phyloP scores from a whole-genome alignment of 2,113 vertebrate genomes.

The Saccopteryx bilineata region DNA sequence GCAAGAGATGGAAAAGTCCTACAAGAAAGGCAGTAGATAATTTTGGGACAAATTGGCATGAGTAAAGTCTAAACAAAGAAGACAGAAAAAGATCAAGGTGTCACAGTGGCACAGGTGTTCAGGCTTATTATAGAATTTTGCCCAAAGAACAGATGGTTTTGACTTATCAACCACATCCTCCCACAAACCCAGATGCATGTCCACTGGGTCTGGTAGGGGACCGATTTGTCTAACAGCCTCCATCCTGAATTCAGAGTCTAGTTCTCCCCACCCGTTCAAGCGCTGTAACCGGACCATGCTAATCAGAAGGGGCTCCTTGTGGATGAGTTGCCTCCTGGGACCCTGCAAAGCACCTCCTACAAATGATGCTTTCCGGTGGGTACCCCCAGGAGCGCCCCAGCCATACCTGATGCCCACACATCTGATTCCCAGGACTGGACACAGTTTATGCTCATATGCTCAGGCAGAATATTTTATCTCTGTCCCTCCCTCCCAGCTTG shows the following conservation, averaged over 20 bases:
- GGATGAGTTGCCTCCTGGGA: not conserved
- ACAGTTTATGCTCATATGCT: not conserved
- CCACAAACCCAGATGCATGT: not conserved
- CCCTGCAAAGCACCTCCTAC: not conserved
- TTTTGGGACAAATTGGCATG: not conserved
- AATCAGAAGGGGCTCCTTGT: not conserved
- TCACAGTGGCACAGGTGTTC: not conserved
- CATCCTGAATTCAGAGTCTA: not conserved
- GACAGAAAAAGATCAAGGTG: not conserved
- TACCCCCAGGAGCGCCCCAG: fast-evolving
- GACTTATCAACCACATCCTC: not conserved
- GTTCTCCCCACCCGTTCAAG: not conserved
- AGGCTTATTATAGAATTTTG: not conserved
- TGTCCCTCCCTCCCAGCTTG: not conserved
- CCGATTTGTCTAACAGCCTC: not conserved
- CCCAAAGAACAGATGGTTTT: not conserved
- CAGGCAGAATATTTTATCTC: not conserved
- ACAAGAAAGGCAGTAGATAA: not conserved
- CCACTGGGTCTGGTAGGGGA: not conserved
- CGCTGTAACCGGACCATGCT: not conserved
- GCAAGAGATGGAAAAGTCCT: not conserved
- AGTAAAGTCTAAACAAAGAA: not conserved
- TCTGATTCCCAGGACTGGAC: not conserved
- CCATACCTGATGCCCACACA: not conserved
- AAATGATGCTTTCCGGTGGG: not conserved